A percentile compares a stretch with the other conserved stretches of the same genome.
Evolutionary conservation across 53 echinoderm and acorn worm genomes (phyloP).

Genomic region (Astropecten irregularis): DNA sequence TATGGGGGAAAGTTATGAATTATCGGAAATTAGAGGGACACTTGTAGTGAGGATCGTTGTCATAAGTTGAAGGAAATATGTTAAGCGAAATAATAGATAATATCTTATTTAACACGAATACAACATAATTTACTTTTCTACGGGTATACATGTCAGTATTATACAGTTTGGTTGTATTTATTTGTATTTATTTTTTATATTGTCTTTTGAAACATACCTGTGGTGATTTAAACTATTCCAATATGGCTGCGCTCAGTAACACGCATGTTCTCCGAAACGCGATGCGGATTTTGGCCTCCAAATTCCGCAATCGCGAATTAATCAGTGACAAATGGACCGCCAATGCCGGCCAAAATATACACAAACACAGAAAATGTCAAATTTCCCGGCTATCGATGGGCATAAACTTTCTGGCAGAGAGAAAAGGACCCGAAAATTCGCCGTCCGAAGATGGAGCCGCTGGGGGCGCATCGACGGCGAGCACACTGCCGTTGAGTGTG

Average conservation of each 20-base stretch:
- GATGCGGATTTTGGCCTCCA: slow-evolving; percentile 63
- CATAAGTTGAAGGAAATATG: too few relatives aligned
- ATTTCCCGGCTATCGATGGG: slow-evolving; percentile 39
- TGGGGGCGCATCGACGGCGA: not conserved
- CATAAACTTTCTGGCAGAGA: slow-evolving; percentile 41
- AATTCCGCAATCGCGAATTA: slow-evolving; percentile 32
- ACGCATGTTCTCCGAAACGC: slow-evolving; percentile 70
- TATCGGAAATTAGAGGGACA: too few relatives aligned
- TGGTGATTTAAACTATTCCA: slow-evolving; percentile 31
- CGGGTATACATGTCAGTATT: too few relatives aligned
- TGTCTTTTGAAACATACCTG: too few relatives aligned
- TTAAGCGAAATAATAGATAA: too few relatives aligned
- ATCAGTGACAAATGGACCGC: not conserved
- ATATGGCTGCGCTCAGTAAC: slow-evolving; percentile 94
- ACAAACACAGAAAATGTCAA: not conserved
- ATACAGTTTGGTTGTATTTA: too few relatives aligned
- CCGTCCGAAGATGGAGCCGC: not conserved
- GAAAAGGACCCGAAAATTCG: slow-evolving; percentile 42
- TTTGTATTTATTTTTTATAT: too few relatives aligned
- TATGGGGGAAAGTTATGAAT: too few relatives aligned
- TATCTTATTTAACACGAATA: too few relatives aligned
- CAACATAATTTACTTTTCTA: too few relatives aligned
- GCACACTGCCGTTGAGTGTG: slow-evolving; percentile 70
- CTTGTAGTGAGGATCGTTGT: too few relatives aligned
- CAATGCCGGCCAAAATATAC: slow-evolving; percentile 12